Conservation (phyloP, 2,797 vertebrate species). For the Urophycis tenuis region DNA sequence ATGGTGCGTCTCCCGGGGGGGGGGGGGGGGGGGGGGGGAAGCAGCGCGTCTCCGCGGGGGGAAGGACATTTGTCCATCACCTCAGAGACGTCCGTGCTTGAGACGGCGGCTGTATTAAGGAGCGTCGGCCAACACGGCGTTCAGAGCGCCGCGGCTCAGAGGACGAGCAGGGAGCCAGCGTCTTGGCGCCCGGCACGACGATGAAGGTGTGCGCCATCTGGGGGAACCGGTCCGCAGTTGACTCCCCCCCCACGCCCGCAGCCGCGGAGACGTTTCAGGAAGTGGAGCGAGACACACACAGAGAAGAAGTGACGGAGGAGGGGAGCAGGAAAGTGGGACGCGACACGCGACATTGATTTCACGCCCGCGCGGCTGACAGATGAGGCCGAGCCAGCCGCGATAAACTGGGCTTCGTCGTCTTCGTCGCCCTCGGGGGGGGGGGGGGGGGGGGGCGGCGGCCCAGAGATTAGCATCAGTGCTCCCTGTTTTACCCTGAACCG, state of each 20-base stretch:
- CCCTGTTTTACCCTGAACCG: neutral
- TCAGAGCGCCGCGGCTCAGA: neutral
- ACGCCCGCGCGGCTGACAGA: neutral
- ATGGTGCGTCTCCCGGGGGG: too few species aligned
- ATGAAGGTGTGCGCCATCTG: constrained; percentile 32
- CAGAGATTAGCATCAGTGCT: neutral
- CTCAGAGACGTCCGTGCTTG: neutral
- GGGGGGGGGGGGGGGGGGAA: too few species aligned
- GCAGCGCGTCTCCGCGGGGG: neutral
- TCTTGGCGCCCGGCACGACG: neutral
- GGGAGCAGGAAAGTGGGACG: neutral
- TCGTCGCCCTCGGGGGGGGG: too few species aligned
- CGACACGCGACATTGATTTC: neutral
- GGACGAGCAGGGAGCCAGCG: neutral
- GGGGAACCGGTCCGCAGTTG: constrained; percentile 29
- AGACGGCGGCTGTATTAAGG: neutral
- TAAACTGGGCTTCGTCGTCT: neutral
- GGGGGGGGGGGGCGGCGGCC: too few species aligned
- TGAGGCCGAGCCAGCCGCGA: neutral
- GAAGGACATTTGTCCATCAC: neutral
- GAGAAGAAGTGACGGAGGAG: neutral
- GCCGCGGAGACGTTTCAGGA: constrained; percentile 20
- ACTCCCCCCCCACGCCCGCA: constrained; percentile 16
- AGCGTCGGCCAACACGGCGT: neutral
- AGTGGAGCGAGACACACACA: neutral